Evolutionary conservation across 2,113 vertebrate genomes (phyloP).

Genomic region (Chroicocephalus ridibundus): DNA sequence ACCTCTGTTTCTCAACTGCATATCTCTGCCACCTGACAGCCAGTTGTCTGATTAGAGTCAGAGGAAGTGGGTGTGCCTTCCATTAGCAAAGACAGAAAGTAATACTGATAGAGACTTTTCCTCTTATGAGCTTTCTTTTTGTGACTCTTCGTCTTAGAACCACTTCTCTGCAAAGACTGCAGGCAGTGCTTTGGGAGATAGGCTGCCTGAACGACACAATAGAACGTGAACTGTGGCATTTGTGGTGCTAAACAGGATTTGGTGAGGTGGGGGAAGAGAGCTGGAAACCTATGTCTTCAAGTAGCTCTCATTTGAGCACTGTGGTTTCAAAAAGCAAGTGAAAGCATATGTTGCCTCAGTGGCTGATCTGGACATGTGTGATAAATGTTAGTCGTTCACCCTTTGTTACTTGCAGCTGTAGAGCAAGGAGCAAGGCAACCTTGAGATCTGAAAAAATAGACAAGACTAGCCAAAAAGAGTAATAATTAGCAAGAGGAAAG

Average conservation of each 20-base stretch:
- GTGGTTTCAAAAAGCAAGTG: background rate
- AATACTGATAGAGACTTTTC: background rate
- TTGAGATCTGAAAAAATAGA: background rate
- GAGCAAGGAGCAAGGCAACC: background rate
- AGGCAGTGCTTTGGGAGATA: background rate
- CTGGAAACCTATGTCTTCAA: background rate
- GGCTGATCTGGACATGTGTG: background rate
- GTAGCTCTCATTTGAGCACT: background rate
- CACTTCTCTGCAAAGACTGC: background rate
- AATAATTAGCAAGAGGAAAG: background rate
- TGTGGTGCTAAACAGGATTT: slow-evolving; percentile 3
- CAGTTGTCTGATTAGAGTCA: slow-evolving; percentile 29
- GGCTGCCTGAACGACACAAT: background rate
- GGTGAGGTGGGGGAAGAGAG: background rate
- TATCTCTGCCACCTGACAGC: slow-evolving; percentile 45
- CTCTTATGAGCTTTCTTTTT: background rate
- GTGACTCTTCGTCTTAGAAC: background rate
- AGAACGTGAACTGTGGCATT: background rate
- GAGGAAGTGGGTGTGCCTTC: slow-evolving; percentile 61
- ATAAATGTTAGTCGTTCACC: background rate
- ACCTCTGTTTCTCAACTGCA: background rate
- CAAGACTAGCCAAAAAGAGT: background rate
- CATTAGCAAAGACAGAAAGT: slow-evolving; percentile 25
- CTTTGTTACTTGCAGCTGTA: background rate
- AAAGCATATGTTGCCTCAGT: background rate